phyloP scores from a whole-genome alignment of 1,140 invertebrate species.

The Frieseomelitta varia region DNA sequence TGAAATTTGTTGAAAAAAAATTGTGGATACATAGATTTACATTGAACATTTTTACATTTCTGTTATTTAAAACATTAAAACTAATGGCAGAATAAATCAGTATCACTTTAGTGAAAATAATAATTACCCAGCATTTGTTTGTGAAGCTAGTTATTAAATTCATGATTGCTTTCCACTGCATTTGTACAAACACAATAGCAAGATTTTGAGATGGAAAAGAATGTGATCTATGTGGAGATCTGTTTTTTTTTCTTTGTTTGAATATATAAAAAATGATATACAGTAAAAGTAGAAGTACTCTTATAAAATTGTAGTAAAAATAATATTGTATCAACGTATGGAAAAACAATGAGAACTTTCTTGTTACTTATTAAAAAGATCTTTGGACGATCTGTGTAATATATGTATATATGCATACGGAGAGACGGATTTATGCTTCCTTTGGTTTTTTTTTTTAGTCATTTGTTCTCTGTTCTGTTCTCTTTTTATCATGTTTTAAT shows the following conservation, averaged over 20 bases:
- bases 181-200: conserved; percentile 7
- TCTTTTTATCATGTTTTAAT: neutral
- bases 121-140: neutral
- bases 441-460: neutral
- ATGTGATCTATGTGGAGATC: neutral
- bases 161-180: conserved; percentile 13
- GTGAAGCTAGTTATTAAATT: neutral
- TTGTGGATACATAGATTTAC: neutral
- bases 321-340: conserved; percentile 43
- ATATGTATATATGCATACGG: conserved; percentile 3
- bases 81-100: neutral
- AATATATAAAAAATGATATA: conserved; percentile 45
- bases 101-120: neutral
- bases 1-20: neutral
- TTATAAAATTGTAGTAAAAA: conserved; percentile 60
- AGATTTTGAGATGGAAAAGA: neutral
- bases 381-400: conserved; percentile 43
- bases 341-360: conserved; percentile 33
- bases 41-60: neutral
- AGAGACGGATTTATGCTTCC: conserved; percentile 42
- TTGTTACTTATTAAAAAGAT: conserved; percentile 12
- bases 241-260: neutral
- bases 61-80: neutral
- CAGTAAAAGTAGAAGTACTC: conserved; percentile 45
- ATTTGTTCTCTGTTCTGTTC: neutral